A percentile compares a stretch with the other conserved stretches of the same genome.
Conservation (phyloP, 53 echinoderm and acorn worm genomes). For the Zoroaster sp. region DNA sequence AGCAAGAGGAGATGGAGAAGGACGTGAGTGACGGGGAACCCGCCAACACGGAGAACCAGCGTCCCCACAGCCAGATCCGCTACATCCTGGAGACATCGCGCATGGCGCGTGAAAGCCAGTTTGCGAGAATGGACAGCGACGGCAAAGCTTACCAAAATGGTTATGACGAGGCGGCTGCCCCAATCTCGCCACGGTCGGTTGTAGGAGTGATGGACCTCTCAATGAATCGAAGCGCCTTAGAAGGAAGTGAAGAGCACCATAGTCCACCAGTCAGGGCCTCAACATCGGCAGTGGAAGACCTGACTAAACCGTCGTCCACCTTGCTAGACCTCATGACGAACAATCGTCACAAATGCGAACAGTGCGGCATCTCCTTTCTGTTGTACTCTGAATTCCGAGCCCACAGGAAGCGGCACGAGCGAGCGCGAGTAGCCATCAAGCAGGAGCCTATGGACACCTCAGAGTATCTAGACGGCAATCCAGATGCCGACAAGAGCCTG, state of each 20-base stretch:
- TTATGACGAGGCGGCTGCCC: slow-evolving; percentile 51
- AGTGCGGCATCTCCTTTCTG: slow-evolving; percentile 94
- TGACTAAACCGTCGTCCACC: slow-evolving; percentile 39
- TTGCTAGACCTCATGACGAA: slow-evolving; percentile 87
- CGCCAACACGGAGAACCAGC: slow-evolving; percentile 35
- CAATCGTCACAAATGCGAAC: slow-evolving; percentile 95
- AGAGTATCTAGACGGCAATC: slow-evolving; percentile 70
- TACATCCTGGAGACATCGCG: slow-evolving; percentile 73
- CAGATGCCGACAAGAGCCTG: slow-evolving; percentile 85
- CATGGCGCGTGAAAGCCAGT: slow-evolving; percentile 18
- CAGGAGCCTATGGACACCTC: slow-evolving; percentile 63
- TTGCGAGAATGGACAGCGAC: slow-evolving; percentile 28
- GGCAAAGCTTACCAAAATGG: slow-evolving; percentile 41
- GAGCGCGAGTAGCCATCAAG: slow-evolving; percentile 84
- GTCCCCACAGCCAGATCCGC: slow-evolving; percentile 73
- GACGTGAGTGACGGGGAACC: slow-evolving; percentile 63
- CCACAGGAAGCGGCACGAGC: slow-evolving; percentile 94
- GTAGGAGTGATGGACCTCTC: slow-evolving; percentile 62
- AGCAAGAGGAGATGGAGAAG: slow-evolving; percentile 81
- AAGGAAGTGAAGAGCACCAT: slow-evolving; percentile 16
- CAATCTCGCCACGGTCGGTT: slow-evolving; percentile 56
- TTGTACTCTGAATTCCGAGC: slow-evolving; percentile 94
- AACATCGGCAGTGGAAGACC: not conserved
- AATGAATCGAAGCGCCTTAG: slow-evolving; percentile 14
- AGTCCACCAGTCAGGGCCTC: not conserved